Base-by-base conservation (phyloP, 2,113 vertebrate genomes). In the Marmota monax region DNA sequence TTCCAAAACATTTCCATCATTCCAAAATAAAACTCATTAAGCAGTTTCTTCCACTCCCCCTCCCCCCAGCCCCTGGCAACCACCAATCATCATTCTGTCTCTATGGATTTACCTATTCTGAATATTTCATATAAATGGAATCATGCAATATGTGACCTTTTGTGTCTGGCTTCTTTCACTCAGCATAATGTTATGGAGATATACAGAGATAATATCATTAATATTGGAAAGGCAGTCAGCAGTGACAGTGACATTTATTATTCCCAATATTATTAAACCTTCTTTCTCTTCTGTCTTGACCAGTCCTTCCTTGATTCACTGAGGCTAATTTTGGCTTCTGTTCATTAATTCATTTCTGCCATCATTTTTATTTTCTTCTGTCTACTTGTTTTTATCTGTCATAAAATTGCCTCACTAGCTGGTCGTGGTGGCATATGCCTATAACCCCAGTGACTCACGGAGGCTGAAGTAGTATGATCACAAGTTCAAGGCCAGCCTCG, bases 21-120 rank as follows among this genome's bases (percentile, higher is more conserved):
- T 94, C 92, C 84, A 94, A 83, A 90, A 91, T 86, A 82, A 82
- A 77, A 79, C n/a, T 67, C 85, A 86, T 73, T 79, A 92, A 90
- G 78, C 72, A 96, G 32, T 92, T 95, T 92, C 74, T 93, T 74
- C 65, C 32, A 69, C 37, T 39, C 91, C 12, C 29, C 11, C 56
- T 61, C 16, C 32, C 27, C 70, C 9, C 29, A 53, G 51, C 29
- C 93, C 88, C 25, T 70, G 51, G 88, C 56, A 92, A 89, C 45
- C 65, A 89, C 45, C 72, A 78, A 89, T 79, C 65, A 79, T 51
- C 53, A 51, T 91, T 78, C 93, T 77, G 89, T 95, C 82, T 90
- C 93, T 58, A 70, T 90, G 93, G 61, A 85, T 90, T 84, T 92
- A 65, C 95, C 74, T 48, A 69, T 77, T 92, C 84, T 92, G 92